These are phyloP conservation scores for Bombylius major DNA, from an alignment of 2,888 invertebrate genomes.

Conservation along the genomic window DNA sequence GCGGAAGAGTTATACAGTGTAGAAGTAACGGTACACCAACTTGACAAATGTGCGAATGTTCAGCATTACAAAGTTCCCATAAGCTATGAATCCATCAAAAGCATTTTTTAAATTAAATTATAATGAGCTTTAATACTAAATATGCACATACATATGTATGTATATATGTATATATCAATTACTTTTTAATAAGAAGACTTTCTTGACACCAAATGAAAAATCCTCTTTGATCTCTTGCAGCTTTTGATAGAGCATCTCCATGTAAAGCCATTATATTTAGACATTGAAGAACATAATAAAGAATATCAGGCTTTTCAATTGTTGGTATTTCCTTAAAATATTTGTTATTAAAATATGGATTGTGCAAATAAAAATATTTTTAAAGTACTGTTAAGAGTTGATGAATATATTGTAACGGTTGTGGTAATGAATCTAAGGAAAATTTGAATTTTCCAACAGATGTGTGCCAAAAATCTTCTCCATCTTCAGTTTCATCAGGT, in stretches of 20 bases:
- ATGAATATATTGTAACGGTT: slow-evolving; percentile 86
- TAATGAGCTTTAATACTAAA: too few relatives aligned
- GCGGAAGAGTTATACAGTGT: slow-evolving; percentile 87
- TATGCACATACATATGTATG: too few relatives aligned
- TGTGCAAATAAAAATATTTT: not conserved
- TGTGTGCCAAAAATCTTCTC: slow-evolving; percentile 84
- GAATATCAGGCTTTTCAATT: slow-evolving; percentile 78
- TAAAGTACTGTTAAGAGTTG: slow-evolving; percentile 55
- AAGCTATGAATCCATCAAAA: slow-evolving; percentile 43
- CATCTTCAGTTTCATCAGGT: slow-evolving; percentile 51
- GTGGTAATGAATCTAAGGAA: slow-evolving; percentile 75
- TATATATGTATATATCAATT: slow-evolving; percentile 15
- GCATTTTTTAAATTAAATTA: not conserved
- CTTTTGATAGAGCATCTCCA: slow-evolving; percentile 80
- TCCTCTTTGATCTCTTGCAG: slow-evolving; percentile 77
- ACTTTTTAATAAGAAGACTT: slow-evolving; percentile 87
- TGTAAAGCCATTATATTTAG: slow-evolving; percentile 83
- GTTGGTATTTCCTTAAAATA: slow-evolving; percentile 56
- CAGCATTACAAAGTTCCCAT: slow-evolving; percentile 85
- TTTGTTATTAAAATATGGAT: not conserved
- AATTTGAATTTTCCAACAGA: slow-evolving; percentile 88
- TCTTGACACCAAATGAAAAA: slow-evolving; percentile 95
- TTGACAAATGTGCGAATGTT: slow-evolving; percentile 88
- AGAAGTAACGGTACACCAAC: slow-evolving; percentile 83
- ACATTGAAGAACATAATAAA: slow-evolving; percentile 85